Evolutionary conservation across 2,888 invertebrate species (phyloP), one percentile per base, ranked within the genome.

Genomic region (Amorpha juglandis): DNA sequence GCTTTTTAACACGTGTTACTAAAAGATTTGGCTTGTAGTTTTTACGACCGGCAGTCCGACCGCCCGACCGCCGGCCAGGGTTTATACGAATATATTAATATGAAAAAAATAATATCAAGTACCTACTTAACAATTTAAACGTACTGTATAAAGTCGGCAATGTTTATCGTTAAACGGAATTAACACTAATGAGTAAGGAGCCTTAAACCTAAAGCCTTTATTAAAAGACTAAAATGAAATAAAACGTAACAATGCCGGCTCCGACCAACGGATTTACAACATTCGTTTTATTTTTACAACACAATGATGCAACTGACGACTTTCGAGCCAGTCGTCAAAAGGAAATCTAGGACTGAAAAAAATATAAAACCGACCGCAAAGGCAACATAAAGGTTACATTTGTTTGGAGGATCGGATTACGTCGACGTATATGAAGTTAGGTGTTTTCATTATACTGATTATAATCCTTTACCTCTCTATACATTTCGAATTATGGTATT

Each of bases 321-420:
- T 48, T 35, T 48, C 48, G 14, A 58, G 11, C 35, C 47, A 14
- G 14, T 27, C 35, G 48, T 48, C 58, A 48, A 50, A 65, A 33
- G 58, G 48, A 38, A 58, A 65, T 65, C 58, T 48, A 47, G 35
- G 38, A 48, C n/a, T 27, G n/a, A n/a, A 35, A 58, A 58, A 27
- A 58, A 55, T 48, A 65, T 58, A 65, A 65, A 58, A 58, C 33
- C 55, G 27, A 58, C 48, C 58, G 58, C 48, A 65, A 65, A 65
- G n/a, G 58, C 64, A 50, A 58, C 55, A 48, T 45, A 45, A 33
- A 48, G 19, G 11, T 19, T 21, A 12, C 42, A 42, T 33, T 58
- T 35, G 58, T 47, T 55, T 16, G 48, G 64, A 47, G 64, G 47
- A 65, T 65, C 58, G 64, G 64, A 65, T 65, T 65, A 65, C 58